These are phyloP conservation scores for Taxidea taxus DNA, from an alignment of 2,113 vertebrate genomes.

Conservation along the genomic window DNA sequence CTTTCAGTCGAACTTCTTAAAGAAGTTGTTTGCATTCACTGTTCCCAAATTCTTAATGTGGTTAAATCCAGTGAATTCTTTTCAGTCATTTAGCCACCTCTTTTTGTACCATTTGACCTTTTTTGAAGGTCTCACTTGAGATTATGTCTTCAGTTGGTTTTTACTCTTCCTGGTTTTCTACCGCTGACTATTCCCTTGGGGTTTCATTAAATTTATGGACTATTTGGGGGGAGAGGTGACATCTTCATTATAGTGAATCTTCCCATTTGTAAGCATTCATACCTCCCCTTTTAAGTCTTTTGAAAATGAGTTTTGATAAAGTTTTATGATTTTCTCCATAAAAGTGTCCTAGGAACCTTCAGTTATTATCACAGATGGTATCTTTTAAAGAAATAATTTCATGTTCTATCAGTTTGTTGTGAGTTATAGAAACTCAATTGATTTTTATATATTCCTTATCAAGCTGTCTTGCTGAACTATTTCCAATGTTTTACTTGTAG, in stretches of 20 bases:
- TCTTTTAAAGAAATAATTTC: neutral
- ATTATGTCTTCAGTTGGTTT: neutral
- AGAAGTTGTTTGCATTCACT: neutral
- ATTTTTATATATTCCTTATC: neutral
- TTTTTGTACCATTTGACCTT: neutral
- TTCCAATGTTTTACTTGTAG: neutral
- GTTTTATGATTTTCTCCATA: neutral
- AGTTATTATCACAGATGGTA: neutral
- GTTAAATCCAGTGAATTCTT: neutral
- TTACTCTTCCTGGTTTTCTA: neutral
- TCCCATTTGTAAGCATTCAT: neutral
- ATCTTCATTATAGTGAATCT: neutral
- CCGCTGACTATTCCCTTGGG: neutral
- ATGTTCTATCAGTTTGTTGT: neutral
- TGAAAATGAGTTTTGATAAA: neutral
- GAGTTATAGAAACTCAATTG: neutral
- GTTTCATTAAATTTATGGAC: neutral
- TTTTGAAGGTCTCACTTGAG: neutral
- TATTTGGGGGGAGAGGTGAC: neutral
- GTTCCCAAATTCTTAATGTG: neutral
- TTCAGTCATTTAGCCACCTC: neutral
- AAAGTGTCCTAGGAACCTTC: neutral
- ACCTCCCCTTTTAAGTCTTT: neutral
- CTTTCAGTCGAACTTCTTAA: neutral
- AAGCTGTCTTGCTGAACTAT: neutral